Percentiles rank a stretch among this genome's conserved stretches.
phyloP scores from a whole-genome alignment of 1,140 invertebrate species.

The Magallana gigas region DNA sequence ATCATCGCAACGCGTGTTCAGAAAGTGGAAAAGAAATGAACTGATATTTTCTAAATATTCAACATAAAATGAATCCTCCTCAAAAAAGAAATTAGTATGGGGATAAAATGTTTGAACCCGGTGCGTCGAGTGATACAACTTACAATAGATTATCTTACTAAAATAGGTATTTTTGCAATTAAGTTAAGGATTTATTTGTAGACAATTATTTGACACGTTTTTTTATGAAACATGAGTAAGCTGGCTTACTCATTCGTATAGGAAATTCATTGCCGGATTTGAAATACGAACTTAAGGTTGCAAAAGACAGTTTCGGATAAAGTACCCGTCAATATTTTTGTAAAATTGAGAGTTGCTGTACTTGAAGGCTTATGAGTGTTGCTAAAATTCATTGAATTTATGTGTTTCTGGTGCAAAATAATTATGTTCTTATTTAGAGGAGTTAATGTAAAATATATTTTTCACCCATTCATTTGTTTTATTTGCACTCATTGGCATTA shows the following conservation, averaged over 20 bases:
- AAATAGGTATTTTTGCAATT: slow-evolving; percentile 10
- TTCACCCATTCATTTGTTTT: too few relatives aligned
- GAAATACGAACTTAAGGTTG: neutral
- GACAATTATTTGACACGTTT: neutral
- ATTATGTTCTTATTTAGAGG: too few relatives aligned
- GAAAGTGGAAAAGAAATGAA: neutral
- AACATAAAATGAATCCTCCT: neutral
- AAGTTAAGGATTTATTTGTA: neutral
- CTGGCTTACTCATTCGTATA: slow-evolving; percentile 7
- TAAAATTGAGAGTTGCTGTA: neutral
- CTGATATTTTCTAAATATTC: slow-evolving; percentile 15
- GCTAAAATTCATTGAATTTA: too few relatives aligned
- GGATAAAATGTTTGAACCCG: slow-evolving; percentile 12
- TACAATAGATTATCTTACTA: neutral
- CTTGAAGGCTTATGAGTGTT: neutral
- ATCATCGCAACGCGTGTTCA: neutral
- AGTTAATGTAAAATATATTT: too few relatives aligned
- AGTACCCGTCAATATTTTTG: neutral
- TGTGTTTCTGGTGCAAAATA: too few relatives aligned
- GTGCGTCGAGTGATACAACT: slow-evolving; percentile 11
- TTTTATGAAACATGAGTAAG: too few relatives aligned
- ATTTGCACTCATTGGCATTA: too few relatives aligned
- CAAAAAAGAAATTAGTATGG: slow-evolving; percentile 1
- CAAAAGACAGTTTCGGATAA: neutral
- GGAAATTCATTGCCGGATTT: neutral